Percentiles rank a stretch among this genome's conserved stretches.
These are phyloP conservation scores for Nomada hirtipes DNA, from an alignment of 2,888 invertebrate genomes.

Conservation along the genomic window DNA sequence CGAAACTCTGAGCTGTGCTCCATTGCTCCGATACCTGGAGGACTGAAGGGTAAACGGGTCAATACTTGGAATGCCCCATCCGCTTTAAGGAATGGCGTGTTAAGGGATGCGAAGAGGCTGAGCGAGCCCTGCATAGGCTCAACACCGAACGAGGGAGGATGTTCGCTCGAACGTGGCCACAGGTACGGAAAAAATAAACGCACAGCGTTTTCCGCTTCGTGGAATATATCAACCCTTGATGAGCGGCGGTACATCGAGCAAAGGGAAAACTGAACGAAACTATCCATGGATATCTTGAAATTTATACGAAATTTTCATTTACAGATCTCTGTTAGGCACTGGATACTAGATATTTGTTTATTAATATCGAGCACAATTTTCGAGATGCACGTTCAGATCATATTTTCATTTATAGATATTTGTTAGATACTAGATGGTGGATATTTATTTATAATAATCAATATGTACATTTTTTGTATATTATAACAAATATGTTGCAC, in stretches of 20 bases:
- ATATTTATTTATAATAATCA: too few species aligned
- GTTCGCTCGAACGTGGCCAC: conserved; percentile 67
- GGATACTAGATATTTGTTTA: too few species aligned
- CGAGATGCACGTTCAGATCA: too few species aligned
- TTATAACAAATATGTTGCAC: too few species aligned
- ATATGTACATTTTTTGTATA: too few species aligned
- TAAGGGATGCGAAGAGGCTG: conserved; percentile 73
- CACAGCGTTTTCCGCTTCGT: conserved; percentile 40
- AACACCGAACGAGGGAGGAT: conserved; percentile 63
- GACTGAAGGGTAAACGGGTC: conserved; percentile 79
- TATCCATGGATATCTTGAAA: neutral
- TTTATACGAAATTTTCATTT: neutral
- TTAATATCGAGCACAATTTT: too few species aligned
- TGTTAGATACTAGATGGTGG: too few species aligned
- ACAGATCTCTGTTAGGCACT: neutral
- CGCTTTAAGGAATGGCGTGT: conserved; percentile 78
- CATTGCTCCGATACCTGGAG: conserved; percentile 23
- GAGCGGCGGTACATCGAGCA: neutral
- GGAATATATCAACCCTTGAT: conserved; percentile 29
- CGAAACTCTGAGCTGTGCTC: neutral
- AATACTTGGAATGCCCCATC: conserved; percentile 81
- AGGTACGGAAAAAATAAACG: conserved; percentile 60
- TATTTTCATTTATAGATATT: too few species aligned
- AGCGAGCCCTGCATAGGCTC: conserved; percentile 64
- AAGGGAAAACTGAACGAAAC: neutral